Evolutionary conservation across 2,888 invertebrate species (phyloP).

Genomic region (Lithophane socia): DNA sequence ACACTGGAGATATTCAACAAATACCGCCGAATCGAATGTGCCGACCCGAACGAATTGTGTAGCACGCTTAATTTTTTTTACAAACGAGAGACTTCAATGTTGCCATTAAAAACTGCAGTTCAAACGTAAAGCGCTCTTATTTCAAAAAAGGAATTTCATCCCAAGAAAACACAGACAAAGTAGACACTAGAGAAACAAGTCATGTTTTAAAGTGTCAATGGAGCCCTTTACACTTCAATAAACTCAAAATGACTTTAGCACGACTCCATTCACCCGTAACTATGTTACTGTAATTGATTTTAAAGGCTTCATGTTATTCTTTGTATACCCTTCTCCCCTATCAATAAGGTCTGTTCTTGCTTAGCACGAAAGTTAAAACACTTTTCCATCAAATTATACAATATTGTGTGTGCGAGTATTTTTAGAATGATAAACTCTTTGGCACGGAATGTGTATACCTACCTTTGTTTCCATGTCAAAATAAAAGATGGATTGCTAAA

Average conservation of each 20-base stretch:
- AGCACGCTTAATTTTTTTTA: not conserved
- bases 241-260: constrained; percentile 69
- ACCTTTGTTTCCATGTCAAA: constrained; percentile 15
- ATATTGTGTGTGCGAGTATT: constrained; percentile 15
- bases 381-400: constrained; percentile 21
- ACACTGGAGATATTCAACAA: too few relatives aligned
- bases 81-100: not conserved
- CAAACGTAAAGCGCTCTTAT: constrained; percentile 7
- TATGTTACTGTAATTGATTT: constrained; percentile 68
- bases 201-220: constrained; percentile 58
- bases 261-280: constrained; percentile 66
- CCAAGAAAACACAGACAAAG: constrained; percentile 31
- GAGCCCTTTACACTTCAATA: constrained; percentile 66
- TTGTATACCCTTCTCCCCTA: constrained; percentile 27
- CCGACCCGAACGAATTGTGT: not conserved
- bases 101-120: not conserved
- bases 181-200: constrained; percentile 47
- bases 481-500: constrained; percentile 15
- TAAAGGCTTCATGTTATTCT: constrained; percentile 46
- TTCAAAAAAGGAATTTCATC: constrained; percentile 37
- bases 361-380: constrained; percentile 3
- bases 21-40: not conserved
- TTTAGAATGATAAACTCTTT: constrained; percentile 20
- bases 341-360: constrained; percentile 47
- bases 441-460: constrained; percentile 8